Base-by-base conservation (phyloP, 2,888 invertebrate species). In the Salticus scenicus region DNA sequence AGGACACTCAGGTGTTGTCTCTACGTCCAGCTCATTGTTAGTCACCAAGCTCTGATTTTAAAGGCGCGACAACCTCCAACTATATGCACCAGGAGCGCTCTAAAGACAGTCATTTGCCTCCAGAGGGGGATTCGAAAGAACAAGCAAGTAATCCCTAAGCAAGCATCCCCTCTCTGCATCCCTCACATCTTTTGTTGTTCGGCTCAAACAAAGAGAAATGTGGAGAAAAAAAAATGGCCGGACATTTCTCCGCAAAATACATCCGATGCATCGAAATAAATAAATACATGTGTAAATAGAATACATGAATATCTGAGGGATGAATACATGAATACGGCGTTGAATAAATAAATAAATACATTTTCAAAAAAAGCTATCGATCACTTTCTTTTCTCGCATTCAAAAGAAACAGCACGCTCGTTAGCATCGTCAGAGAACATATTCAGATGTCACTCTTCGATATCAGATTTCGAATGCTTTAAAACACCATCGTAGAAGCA, bases 281-380 rank as follows among this genome's bases (percentile, higher is more conserved):
- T 84, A 84, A 77, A 84, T 84, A 84, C 83, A 84, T 84, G 83
- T 77, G 83, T 84, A 84, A 84, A 84, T 84, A 77, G 83, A 84
- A 84, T 84, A 84, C 75, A 84, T 84, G 83, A 84, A 84, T 84
- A 84, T 51, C 73, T 84, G 77, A 84, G 51, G 73, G 31, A 77
- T 84, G 83, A 84, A 84, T 84, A 84, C 72, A 84, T 84, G 83
- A 84, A 84, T 84, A 84, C 67, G 28, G 73, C 73, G 73, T 73
- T 73, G 83, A 84, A 84, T 84, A 84, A 84, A 84, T 84, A 84
- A 84, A 84, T 84, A 84, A 84, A 84, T 84, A 84, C 83, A 84
- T 84, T 78, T 73, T 73, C 83, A 84, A 84, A 77, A 84, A 84
- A 84, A 84, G 72, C 77, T 77, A 77, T 77, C 77, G 83, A 73